A percentile compares a stretch with the other conserved stretches of the same genome.
Evolutionary conservation across 1,140 invertebrate genomes (phyloP).

Genomic region (Drosophila sp.): DNA sequence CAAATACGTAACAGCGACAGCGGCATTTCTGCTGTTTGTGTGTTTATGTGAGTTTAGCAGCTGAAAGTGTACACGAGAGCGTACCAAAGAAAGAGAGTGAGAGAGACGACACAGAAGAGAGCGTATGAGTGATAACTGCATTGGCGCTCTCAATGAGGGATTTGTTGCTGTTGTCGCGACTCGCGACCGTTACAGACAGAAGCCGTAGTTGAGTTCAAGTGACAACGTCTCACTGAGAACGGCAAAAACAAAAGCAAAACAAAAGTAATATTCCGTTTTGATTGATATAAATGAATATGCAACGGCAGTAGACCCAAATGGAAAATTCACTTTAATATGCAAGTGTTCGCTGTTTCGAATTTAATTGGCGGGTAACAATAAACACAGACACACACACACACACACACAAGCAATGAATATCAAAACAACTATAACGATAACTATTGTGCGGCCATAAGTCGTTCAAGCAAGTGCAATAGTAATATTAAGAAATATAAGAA

Average conservation of each 20-base stretch:
- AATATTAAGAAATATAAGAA: constrained; percentile 36
- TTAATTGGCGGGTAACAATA: constrained; percentile 44
- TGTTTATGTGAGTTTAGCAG: constrained; percentile 39
- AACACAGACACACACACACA: not conserved
- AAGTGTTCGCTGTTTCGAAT: constrained; percentile 41
- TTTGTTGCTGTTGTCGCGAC: constrained; percentile 41
- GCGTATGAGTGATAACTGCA: constrained; percentile 63
- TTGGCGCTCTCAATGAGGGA: constrained; percentile 18
- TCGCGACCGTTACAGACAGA: constrained; percentile 54
- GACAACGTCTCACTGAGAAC: constrained; percentile 62
- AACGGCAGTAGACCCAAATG: constrained; percentile 52
- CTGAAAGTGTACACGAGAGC: constrained; percentile 28
- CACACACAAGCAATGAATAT: constrained; percentile 3
- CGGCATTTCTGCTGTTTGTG: constrained; percentile 21
- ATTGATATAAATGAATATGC: constrained; percentile 77
- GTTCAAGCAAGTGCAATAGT: constrained; percentile 61
- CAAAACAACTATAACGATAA: constrained; percentile 22
- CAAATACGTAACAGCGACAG: constrained; percentile 75
- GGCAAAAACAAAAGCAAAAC: constrained; percentile 50
- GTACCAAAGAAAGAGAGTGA: constrained; percentile 38
- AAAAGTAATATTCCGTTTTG: constrained; percentile 55
- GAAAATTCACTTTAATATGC: constrained; percentile 55
- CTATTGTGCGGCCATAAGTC: constrained; percentile 7
- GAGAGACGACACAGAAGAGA: constrained; percentile 30
- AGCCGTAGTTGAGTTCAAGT: constrained; percentile 79